phyloP scores from a whole-genome alignment of 2,888 invertebrate species.

The Cephus rjabovi region DNA sequence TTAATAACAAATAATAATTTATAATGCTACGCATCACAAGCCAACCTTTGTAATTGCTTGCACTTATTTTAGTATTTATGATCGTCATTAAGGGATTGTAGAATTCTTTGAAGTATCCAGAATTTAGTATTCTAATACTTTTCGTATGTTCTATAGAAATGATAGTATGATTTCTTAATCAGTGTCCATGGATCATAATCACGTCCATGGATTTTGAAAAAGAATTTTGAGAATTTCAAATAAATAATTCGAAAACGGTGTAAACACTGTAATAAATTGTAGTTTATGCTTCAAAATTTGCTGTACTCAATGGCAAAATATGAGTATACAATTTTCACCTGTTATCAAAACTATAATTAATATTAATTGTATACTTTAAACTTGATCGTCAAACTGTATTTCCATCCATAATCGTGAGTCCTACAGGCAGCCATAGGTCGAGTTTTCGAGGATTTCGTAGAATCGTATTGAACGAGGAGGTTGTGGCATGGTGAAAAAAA shows the following conservation, averaged over 20 bases:
- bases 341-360: background rate
- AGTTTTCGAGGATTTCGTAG: slow-evolving; percentile 5
- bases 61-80: background rate
- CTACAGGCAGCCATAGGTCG: background rate
- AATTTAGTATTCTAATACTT: background rate
- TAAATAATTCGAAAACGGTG: background rate
- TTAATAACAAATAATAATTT: background rate
- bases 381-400: background rate
- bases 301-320: background rate
- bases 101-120: background rate
- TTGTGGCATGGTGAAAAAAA: slow-evolving; percentile 29
- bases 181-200: background rate
- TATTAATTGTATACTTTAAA: background rate
- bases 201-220: no score
- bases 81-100: background rate
- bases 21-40: background rate
- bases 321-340: background rate
- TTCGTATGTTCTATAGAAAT: background rate
- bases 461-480: slow-evolving; percentile 17
- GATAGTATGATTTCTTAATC: background rate
- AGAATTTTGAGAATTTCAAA: background rate
- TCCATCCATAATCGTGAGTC: background rate
- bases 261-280: background rate
- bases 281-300: background rate
- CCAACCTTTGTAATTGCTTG: background rate